Percentiles rank a stretch among this genome's conserved stretches.
phyloP scores from a whole-genome alignment of 2,113 vertebrate genomes.

The Phyllostomus discolor region DNA sequence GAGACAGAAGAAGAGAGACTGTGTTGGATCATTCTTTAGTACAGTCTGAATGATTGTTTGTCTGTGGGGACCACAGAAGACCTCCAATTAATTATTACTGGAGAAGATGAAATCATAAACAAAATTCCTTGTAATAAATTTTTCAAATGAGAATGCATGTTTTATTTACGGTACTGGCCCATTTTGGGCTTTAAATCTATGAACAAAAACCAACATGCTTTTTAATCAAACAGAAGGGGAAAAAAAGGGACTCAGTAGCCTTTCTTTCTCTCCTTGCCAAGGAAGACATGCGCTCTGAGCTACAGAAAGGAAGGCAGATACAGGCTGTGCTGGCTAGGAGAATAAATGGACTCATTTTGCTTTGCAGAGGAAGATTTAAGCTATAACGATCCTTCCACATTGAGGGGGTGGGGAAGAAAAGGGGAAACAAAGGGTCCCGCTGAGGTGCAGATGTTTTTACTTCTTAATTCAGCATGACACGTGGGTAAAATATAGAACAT shows the following conservation, averaged over 20 bases:
- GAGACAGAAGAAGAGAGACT: constrained; percentile 73
- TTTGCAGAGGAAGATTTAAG: constrained; percentile 49
- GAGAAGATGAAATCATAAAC: constrained; percentile 89
- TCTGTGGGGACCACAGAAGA: constrained; percentile 83
- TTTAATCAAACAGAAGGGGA: constrained; percentile 76
- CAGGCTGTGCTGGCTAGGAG: constrained; percentile 27
- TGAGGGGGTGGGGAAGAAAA: not conserved
- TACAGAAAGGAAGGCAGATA: constrained; percentile 36
- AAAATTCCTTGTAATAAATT: constrained; percentile 92
- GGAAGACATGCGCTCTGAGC: constrained; percentile 53
- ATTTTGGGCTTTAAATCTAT: constrained; percentile 87
- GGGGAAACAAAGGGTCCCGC: not conserved
- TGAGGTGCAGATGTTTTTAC: constrained; percentile 31
- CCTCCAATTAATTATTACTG: constrained; percentile 90
- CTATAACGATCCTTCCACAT: not conserved
- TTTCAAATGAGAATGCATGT: constrained; percentile 88
- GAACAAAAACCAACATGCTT: constrained; percentile 84
- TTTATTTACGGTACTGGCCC: constrained; percentile 87
- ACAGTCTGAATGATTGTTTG: constrained; percentile 82
- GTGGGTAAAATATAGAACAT: not conserved
- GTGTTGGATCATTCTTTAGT: constrained; percentile 79
- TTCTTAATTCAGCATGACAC: constrained; percentile 15
- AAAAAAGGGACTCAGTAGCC: constrained; percentile 81
- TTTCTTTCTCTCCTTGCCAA: constrained; percentile 82
- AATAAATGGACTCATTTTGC: constrained; percentile 63